A percentile compares a stretch with the other conserved stretches of the same genome.
These are phyloP conservation scores for Gadopsis marmoratus DNA, from an alignment of 2,797 vertebrate genomes.

Conservation along the genomic window DNA sequence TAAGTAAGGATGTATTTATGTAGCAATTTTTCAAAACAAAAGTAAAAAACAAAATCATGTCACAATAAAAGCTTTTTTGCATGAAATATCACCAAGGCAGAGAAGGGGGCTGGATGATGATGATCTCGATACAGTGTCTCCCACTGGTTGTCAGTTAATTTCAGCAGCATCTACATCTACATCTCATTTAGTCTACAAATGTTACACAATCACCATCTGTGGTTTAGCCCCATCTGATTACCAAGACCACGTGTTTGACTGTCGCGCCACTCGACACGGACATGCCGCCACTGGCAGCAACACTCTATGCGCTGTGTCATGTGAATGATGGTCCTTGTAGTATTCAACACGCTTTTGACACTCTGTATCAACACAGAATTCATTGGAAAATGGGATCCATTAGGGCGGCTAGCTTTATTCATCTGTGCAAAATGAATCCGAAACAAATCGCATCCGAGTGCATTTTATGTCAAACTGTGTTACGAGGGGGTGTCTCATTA, in stretches of 20 bases:
- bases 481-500: conserved; percentile 33
- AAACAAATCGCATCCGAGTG: conserved; percentile 8
- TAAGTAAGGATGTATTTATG: conserved; percentile 13
- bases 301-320: background rate
- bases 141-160: background rate
- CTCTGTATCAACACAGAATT: background rate
- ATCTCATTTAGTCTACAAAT: background rate
- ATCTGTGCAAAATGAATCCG: conserved; percentile 1
- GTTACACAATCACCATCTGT: too few species aligned
- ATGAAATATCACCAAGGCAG: background rate
- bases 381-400: conserved; percentile 7
- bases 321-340: background rate
- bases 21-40: background rate
- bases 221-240: background rate
- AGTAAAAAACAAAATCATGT: background rate
- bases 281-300: background rate
- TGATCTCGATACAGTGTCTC: background rate
- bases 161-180: background rate
- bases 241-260: background rate
- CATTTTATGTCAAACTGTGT: conserved; percentile 17
- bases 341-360: background rate
- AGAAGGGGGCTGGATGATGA: background rate
- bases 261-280: background rate
- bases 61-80: background rate
- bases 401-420: conserved; percentile 16